Base-by-base conservation (phyloP, 2,888 invertebrate genomes). In the Glyphotaelius pellucidus region DNA sequence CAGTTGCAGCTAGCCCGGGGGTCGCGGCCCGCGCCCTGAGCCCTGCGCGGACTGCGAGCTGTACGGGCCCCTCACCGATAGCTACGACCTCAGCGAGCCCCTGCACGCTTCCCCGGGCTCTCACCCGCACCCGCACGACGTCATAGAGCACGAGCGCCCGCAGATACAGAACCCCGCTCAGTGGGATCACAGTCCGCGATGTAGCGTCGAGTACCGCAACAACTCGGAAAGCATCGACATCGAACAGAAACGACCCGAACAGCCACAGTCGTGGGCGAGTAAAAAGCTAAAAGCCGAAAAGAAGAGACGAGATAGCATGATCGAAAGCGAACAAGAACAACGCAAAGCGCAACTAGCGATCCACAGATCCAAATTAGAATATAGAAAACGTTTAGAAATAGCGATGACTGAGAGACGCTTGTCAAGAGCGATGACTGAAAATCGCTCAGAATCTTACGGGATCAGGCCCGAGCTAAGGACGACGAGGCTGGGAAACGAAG, bases 1-100 rank as follows among this genome's bases (percentile, higher is more conserved):
- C 92, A 95, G 95, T 88, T 94, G 96, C 94, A 96, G 97, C 97
- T 97, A 97, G 95, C 95, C 91, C 88, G 95, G 95, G 90, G 88
- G 94, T 94, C 94, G 96, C 96, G 95, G 95, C 95, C 95, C 90
- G 88, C 94, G 95, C 95, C 89, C 96, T 95, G 96, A 96, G 95
- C 95, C 94, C 93, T 94, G 93, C 93, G 96, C 96, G 95, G 96
- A 96, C 96, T 94, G 96, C 94, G 94, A 95, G 94, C 95, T 95
- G 94, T 96, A 95, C 94, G 95, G 96, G 94, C 94, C 95, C 94
- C 95, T 89, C 80, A 47, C 91, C 83, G 91, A 90, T 80, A 91
- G 87, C 88, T 91, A 91, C 84, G 91, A 89, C 80, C 81, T 80
- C 90, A 47, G 81, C 42, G 91, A 89, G 79, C 89, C 91, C 9